These are phyloP conservation scores for Nyctibius grandis DNA, from an alignment of 2,797 vertebrate species.

Conservation along the genomic window DNA sequence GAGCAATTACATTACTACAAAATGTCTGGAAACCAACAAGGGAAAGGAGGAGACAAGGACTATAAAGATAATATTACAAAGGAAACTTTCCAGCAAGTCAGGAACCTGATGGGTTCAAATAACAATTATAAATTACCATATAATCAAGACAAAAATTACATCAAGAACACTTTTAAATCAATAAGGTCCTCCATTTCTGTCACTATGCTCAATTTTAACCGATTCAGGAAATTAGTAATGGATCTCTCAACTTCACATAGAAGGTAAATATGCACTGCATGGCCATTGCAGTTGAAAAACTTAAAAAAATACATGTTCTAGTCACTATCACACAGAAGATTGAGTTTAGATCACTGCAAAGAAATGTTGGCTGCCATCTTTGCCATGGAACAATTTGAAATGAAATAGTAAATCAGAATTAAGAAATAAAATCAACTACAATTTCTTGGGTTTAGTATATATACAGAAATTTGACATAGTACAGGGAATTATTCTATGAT, in stretches of 20 bases:
- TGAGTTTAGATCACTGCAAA: neutral
- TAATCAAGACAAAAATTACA: neutral
- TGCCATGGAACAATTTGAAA: neutral
- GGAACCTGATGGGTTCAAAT: neutral
- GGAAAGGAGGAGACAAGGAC: neutral
- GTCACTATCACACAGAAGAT: neutral
- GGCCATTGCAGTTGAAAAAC: neutral
- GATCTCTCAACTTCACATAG: neutral
- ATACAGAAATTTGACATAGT: neutral
- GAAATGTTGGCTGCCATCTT: neutral
- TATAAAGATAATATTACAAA: neutral
- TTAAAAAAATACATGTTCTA: neutral
- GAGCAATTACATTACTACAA: neutral
- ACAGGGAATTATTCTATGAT: neutral
- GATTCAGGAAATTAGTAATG: neutral
- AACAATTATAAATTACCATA: neutral
- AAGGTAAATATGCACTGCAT: neutral
- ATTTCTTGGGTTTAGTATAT: neutral
- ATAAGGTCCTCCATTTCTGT: neutral
- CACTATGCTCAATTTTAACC: neutral
- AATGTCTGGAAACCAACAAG: neutral
- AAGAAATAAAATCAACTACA: neutral
- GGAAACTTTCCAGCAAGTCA: neutral
- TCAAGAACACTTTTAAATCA: neutral
- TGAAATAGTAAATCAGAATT: neutral